A percentile compares a stretch with the other conserved stretches of the same genome.
Evolutionary conservation across 30 jellyfish, hydroid and myxozoan genomes (phyloP).

Genomic region (Pseudorhiza aurosa): DNA sequence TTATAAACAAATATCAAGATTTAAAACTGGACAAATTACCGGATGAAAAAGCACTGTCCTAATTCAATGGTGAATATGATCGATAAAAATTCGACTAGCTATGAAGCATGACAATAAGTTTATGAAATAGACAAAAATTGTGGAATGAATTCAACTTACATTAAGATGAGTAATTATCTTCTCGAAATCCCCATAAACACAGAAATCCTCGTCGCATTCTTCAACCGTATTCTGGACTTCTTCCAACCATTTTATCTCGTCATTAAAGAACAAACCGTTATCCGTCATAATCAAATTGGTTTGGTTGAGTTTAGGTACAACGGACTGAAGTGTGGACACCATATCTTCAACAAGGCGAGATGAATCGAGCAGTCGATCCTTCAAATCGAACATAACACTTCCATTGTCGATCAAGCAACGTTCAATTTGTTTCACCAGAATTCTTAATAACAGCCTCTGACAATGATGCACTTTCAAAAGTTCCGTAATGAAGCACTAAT

Average conservation of each 20-base stretch:
- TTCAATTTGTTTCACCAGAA: slow-evolving; percentile 25
- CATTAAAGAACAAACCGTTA: neutral
- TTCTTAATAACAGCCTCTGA: slow-evolving; percentile 12
- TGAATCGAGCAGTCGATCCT: neutral
- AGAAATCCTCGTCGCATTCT: neutral
- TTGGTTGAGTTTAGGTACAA: slow-evolving; percentile 17
- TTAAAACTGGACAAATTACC: no score
- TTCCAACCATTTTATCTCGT: slow-evolving; percentile 34
- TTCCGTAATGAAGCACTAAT: slow-evolving; percentile 18
- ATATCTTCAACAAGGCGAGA: slow-evolving; percentile 34
- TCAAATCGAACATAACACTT: neutral
- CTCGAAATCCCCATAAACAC: slow-evolving; percentile 3
- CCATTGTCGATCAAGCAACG: neutral
- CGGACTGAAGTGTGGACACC: slow-evolving; percentile 29
- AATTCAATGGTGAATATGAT: no score
- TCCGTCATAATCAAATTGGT: neutral
- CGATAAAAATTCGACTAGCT: no score
- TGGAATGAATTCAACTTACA: no score
- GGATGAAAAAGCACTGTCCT: no score
- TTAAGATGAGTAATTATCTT: neutral
- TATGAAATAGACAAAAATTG: no score
- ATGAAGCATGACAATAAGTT: no score
- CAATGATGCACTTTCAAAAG: slow-evolving; percentile 49
- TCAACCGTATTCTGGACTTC: neutral
- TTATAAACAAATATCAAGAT: no score